phyloP scores from a whole-genome alignment of 1,140 invertebrate genomes.

The Pseudomyrmex pallidus region DNA sequence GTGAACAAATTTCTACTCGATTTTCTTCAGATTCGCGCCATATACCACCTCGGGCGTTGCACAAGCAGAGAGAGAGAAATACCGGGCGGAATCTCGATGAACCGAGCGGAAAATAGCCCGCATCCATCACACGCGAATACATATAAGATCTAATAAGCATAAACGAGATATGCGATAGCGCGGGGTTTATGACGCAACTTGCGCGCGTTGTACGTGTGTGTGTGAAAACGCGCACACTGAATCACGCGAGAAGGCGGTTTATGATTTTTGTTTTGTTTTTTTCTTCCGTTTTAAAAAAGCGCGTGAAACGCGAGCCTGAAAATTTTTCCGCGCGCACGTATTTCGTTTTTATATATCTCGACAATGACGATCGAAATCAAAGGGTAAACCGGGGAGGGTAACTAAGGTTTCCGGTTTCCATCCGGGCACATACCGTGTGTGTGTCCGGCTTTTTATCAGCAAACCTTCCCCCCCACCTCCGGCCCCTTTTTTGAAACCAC shows the following conservation, averaged over 20 bases:
- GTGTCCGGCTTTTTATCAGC: slow-evolving; percentile 35
- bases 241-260: neutral
- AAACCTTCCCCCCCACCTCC: neutral
- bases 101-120: neutral
- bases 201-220: neutral
- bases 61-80: neutral
- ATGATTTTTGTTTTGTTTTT: neutral
- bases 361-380: slow-evolving; percentile 23
- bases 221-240: neutral
- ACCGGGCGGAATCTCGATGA: slow-evolving; percentile 18
- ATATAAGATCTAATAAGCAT: slow-evolving; percentile 9
- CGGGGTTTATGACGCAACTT: neutral
- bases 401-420: slow-evolving; percentile 49
- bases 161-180: slow-evolving; percentile 6
- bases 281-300: neutral
- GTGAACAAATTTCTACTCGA: slow-evolving; percentile 41
- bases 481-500: slow-evolving; percentile 17
- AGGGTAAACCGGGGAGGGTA: slow-evolving; percentile 18
- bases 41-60: slow-evolving; percentile 22
- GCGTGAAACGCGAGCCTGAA: neutral
- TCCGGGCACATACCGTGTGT: neutral
- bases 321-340: neutral
- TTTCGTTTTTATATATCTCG: slow-evolving; percentile 25
- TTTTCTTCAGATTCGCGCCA: slow-evolving; percentile 50
- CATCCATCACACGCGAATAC: slow-evolving; percentile 36